Evolutionary conservation across 2,113 vertebrate genomes (phyloP).

Genomic region (Nyctibius bracteatus): DNA sequence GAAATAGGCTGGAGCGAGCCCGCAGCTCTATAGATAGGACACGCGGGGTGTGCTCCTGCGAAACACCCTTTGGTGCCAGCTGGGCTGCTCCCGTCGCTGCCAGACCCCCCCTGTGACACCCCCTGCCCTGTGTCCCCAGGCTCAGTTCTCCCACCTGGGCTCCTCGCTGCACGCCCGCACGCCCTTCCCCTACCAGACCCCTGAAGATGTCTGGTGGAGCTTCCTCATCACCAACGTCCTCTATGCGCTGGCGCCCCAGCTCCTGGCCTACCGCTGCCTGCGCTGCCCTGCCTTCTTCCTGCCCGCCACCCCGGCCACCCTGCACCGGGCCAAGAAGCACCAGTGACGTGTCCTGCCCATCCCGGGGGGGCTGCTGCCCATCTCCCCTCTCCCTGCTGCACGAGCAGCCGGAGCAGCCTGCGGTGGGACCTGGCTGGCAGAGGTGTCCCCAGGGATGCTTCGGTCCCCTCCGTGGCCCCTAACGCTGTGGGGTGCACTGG

Average conservation of each 20-base stretch:
- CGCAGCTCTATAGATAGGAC: neutral
- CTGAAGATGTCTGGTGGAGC: conserved; percentile 65
- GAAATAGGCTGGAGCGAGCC: neutral
- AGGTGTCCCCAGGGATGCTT: neutral
- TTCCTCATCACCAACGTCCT: conserved; percentile 77
- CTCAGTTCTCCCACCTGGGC: conserved; percentile 86
- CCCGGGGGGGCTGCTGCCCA: neutral
- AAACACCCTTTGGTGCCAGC: neutral
- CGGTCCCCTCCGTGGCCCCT: fast-evolving
- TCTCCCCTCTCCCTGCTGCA: fast-evolving
- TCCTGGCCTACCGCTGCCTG: conserved; percentile 80
- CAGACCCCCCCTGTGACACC: fast-evolving
- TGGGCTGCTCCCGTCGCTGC: fast-evolving
- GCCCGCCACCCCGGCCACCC: neutral
- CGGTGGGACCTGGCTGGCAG: neutral
- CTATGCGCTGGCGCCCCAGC: conserved; percentile 72
- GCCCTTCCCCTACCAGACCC: conserved; percentile 81
- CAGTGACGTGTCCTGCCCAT: conserved; percentile 8
- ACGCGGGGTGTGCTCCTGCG: neutral
- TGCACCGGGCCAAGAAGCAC: conserved; percentile 74
- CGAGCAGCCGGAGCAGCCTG: neutral
- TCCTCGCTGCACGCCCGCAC: conserved; percentile 83
- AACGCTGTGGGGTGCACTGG: fast-evolving
- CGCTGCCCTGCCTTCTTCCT: conserved; percentile 79
- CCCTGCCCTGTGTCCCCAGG: conserved; percentile 57